These are phyloP conservation scores for Andrena dorsata DNA, from an alignment of 2,888 invertebrate genomes.

Conservation along the genomic window DNA sequence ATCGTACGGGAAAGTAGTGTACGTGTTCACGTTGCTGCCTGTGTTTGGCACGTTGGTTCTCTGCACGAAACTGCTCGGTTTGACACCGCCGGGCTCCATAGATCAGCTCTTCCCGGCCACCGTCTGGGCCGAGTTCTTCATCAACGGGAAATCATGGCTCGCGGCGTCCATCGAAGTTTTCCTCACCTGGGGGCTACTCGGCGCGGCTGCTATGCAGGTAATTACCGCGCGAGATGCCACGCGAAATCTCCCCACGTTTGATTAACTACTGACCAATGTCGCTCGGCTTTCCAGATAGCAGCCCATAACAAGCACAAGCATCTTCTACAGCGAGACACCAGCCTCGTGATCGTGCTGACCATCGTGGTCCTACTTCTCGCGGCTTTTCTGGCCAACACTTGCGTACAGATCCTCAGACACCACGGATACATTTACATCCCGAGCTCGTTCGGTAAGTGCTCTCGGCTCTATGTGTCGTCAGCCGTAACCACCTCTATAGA, in stretches of 20 bases:
- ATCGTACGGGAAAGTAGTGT: constrained; percentile 94
- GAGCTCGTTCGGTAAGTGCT: constrained; percentile 93
- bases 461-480: too few relatives aligned
- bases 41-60: constrained; percentile 91
- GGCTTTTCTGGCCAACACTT: constrained; percentile 93
- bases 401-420: constrained; percentile 91
- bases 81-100: constrained; percentile 89
- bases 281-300: constrained; percentile 85
- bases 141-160: constrained; percentile 94
- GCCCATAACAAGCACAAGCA: constrained; percentile 91
- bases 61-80: constrained; percentile 91
- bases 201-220: constrained; percentile 92
- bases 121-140: constrained; percentile 94
- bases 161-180: constrained; percentile 96
- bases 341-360: constrained; percentile 90
- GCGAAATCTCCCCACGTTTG: neutral
- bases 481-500: neutral
- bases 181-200: constrained; percentile 94
- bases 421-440: constrained; percentile 92
- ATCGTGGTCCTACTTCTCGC: constrained; percentile 91
- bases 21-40: constrained; percentile 92
- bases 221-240: neutral
- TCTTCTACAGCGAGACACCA: constrained; percentile 88
- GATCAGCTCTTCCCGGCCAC: constrained; percentile 92
- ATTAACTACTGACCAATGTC: neutral